Conservation (phyloP, 2,113 vertebrate genomes). For the Scalopus aquaticus region DNA sequence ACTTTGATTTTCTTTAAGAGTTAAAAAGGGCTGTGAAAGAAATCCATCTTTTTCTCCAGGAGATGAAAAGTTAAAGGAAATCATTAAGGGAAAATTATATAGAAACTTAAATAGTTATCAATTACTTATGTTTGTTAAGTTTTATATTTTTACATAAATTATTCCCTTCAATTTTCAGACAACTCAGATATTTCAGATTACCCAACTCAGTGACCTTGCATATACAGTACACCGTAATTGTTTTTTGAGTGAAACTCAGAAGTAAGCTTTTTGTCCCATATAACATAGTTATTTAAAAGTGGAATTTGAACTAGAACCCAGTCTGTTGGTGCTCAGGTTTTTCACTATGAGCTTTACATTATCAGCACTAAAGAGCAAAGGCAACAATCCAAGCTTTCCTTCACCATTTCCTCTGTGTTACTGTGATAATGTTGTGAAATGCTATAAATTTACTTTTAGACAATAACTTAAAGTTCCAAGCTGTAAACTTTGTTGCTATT, state of each 20-base stretch:
- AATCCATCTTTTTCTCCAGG: background rate
- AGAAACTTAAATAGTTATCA: constrained; percentile 24
- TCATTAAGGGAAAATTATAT: constrained; percentile 30
- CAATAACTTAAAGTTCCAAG: constrained; percentile 25
- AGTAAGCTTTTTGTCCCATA: background rate
- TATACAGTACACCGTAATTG: background rate
- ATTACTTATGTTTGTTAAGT: background rate
- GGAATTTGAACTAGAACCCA: constrained; percentile 4
- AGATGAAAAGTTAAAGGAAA: background rate
- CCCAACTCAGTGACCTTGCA: background rate
- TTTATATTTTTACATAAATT: constrained; percentile 40
- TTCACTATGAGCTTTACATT: background rate
- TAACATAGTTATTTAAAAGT: constrained; percentile 19
- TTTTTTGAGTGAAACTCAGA: background rate
- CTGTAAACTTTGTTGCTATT: background rate
- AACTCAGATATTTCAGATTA: background rate
- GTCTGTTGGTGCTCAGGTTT: background rate
- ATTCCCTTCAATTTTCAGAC: constrained; percentile 39
- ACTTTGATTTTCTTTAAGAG: constrained; percentile 48
- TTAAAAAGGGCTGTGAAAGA: background rate
- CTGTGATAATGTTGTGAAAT: background rate
- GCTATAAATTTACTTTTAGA: constrained; percentile 11
- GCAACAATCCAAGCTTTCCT: background rate
- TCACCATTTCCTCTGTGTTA: background rate
- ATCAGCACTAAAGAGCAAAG: constrained; percentile 10